Percentiles rank a stretch among this genome's conserved stretches.
These are phyloP conservation scores for Leucoraja erinaceus DNA, from an alignment of 2,113 vertebrate species.

Conservation along the genomic window DNA sequence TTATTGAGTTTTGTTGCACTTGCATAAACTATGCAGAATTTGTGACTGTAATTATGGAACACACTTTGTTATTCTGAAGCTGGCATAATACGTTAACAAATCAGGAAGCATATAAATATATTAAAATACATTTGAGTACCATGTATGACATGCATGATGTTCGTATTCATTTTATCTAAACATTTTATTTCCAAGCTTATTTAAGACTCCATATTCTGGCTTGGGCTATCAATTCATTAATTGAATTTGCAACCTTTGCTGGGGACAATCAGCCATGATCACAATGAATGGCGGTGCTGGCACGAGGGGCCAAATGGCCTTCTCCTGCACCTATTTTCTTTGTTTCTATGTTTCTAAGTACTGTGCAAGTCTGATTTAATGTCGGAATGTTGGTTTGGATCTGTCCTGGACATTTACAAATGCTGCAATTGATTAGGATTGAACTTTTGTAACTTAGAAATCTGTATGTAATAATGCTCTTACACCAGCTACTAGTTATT, in stretches of 20 bases:
- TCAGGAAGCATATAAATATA: not conserved
- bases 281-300: no score
- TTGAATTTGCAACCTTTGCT: not conserved
- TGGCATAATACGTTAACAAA: not conserved
- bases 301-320: no score
- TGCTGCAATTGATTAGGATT: not conserved
- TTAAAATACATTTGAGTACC: not conserved
- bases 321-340: no score
- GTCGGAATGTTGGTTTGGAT: not conserved
- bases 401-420: not conserved
- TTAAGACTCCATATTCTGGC: not conserved
- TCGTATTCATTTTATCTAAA: not conserved
- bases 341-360: no score
- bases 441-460: not conserved
- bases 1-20: not conserved
- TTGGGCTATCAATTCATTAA: not conserved
- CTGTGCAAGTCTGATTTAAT: not conserved
- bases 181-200: no score
- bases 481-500: not conserved
- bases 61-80: not conserved
- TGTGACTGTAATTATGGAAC: not conserved
- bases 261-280: no score
- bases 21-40: not conserved
- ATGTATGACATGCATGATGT: not conserved
- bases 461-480: not conserved